phyloP scores from a whole-genome alignment of 2,888 invertebrate genomes.

The Elysia crispata region DNA sequence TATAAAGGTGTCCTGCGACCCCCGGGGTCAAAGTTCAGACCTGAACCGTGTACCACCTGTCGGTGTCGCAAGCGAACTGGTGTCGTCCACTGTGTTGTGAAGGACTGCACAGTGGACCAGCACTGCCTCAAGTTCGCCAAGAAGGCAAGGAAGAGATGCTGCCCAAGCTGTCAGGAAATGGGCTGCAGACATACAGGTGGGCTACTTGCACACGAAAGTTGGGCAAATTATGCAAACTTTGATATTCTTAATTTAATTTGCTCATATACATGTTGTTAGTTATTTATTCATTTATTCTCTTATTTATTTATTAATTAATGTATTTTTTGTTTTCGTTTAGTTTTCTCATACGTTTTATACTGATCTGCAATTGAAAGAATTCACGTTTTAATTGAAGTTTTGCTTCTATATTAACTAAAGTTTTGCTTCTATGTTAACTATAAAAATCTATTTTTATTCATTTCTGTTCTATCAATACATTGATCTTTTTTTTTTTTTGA shows the following conservation, averaged over 20 bases:
- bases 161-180: constrained; percentile 48
- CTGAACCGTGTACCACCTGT: constrained; percentile 53
- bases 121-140: constrained; percentile 49
- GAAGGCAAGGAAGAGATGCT: constrained; percentile 44
- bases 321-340: neutral
- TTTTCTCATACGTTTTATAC: neutral
- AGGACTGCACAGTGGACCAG: constrained; percentile 48
- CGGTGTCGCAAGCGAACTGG: constrained; percentile 48
- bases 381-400: neutral
- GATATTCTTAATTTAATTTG: neutral
- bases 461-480: neutral
- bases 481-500: neutral
- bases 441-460: neutral
- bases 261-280: neutral
- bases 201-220: no score
- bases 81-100: constrained; percentile 42
- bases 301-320: neutral
- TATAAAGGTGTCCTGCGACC: constrained; percentile 42
- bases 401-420: neutral
- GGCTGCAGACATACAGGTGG: constrained; percentile 52
- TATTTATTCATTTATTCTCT: neutral
- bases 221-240: no score
- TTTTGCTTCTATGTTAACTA: neutral
- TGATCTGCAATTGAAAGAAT: no score
- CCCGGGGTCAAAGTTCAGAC: constrained; percentile 46